Evolutionary conservation across 2,888 invertebrate genomes (phyloP).

Genomic region (Drosophila crucigera): DNA sequence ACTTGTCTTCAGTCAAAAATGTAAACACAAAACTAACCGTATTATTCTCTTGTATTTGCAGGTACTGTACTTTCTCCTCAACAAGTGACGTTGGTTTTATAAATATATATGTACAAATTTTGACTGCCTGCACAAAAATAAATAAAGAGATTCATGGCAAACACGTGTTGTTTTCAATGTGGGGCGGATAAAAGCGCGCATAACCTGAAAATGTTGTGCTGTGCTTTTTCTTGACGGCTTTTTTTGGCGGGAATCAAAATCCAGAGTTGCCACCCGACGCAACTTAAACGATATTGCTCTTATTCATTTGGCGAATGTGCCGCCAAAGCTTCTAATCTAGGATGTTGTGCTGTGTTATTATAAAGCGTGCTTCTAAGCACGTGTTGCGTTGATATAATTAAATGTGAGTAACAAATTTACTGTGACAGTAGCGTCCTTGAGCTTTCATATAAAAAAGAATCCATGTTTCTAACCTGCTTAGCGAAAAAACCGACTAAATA

Average conservation of each 20-base stretch:
- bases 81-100: background rate
- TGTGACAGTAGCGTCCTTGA: background rate
- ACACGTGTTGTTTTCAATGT: constrained; percentile 1
- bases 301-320: background rate
- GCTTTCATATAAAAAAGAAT: background rate
- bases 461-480: background rate
- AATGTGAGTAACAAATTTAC: background rate
- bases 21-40: background rate
- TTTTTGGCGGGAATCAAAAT: constrained; percentile 15
- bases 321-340: background rate
- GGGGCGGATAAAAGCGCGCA: background rate
- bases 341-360: background rate
- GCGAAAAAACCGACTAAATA: background rate
- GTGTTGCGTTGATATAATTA: background rate
- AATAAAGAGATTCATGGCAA: background rate
- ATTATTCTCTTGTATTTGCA: constrained; percentile 21
- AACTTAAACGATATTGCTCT: background rate
- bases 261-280: constrained; percentile 28
- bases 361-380: background rate
- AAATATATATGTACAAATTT: background rate
- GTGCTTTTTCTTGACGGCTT: background rate
- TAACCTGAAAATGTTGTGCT: constrained; percentile 41
- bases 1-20: background rate
- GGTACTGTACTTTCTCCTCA: constrained; percentile 43
- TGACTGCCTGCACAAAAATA: background rate